phyloP scores from a whole-genome alignment of 2,113 vertebrate genomes.

The Balaenoptera acutorostrata region DNA sequence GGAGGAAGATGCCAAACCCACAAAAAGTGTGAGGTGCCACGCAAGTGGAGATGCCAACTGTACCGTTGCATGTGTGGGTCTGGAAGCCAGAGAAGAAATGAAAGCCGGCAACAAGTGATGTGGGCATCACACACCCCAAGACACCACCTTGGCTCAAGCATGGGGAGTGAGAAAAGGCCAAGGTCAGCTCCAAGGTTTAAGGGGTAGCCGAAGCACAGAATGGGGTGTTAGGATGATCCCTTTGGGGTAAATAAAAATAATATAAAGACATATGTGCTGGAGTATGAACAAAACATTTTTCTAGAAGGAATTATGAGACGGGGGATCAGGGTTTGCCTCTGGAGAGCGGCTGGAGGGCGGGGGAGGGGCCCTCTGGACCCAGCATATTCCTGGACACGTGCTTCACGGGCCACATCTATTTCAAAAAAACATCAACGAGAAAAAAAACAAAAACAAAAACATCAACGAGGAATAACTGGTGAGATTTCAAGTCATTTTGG shows the following conservation, averaged over 20 bases:
- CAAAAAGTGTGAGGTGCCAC: not conserved
- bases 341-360: not conserved
- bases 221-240: not conserved
- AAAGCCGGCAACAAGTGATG: not conserved
- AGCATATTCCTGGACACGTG: fast-evolving
- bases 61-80: not conserved
- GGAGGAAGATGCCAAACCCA: not conserved
- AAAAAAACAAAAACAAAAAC: not conserved
- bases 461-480: not conserved
- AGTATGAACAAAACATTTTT: not conserved
- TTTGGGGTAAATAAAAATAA: not conserved
- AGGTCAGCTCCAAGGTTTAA: not conserved
- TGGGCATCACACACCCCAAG: not conserved
- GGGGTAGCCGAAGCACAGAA: not conserved
- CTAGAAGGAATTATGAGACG: not conserved
- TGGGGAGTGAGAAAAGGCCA: not conserved
- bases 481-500: not conserved
- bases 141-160: fast-evolving
- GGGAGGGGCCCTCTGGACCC: fast-evolving
- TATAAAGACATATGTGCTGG: not conserved
- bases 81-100: not conserved
- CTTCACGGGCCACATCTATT: fast-evolving
- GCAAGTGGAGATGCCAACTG: not conserved
- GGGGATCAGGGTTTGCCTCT: not conserved
- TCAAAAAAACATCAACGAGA: not conserved